Base-by-base conservation (phyloP, 2,888 invertebrate species). In the Phragmatobia fuliginosa region DNA sequence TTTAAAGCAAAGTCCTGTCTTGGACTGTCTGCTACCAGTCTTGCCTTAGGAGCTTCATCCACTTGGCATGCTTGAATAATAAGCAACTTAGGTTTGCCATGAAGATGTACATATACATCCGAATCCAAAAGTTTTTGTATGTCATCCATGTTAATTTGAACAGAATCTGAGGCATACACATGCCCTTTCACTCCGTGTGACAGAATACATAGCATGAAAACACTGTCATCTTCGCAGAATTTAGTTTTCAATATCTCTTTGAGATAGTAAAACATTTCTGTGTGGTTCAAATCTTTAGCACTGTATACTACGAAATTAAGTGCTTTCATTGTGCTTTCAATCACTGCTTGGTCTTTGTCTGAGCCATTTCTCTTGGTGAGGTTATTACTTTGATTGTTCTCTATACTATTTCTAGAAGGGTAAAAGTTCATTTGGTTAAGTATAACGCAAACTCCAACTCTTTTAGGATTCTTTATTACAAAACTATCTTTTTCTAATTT, bases 61-160 rank as follows among this genome's bases (percentile, higher is more conserved):
- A 90, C 88, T 81, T 94, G 94, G 74, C 95, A 95, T 14, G 95
- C 95, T 83, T 95, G 94, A 69, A 95, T 80, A 66, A 95, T 90
- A 25, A 95, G 76, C 5, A 95, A 82, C 75, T 95, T 95, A 0
- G 95, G 95, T 59, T 92, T 92, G 0, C 88, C 87, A 68, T 85
- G 81, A 33, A 94, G 82, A 36, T 87, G 81, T 11, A 73, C 71
- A 36, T 88, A 87, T 58, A 90, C 87, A 70, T 92, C 88, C 21
- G 91, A 90, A 80, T 94, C 94, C 45, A 95, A 78, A 70, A 92
- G 77, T 52, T 87, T 87, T 84, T 94, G 91, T 68, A 95, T 91
- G 68, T 91, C 86, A 72, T 92, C 91, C 56, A 95, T 85, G 77
- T 90, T 93, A 8, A 95, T 88, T 81, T 91, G 91, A 0, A 94